These are phyloP conservation scores for Ancistrus triradiatus DNA, from an alignment of 2,113 vertebrate genomes.

Conservation along the genomic window DNA sequence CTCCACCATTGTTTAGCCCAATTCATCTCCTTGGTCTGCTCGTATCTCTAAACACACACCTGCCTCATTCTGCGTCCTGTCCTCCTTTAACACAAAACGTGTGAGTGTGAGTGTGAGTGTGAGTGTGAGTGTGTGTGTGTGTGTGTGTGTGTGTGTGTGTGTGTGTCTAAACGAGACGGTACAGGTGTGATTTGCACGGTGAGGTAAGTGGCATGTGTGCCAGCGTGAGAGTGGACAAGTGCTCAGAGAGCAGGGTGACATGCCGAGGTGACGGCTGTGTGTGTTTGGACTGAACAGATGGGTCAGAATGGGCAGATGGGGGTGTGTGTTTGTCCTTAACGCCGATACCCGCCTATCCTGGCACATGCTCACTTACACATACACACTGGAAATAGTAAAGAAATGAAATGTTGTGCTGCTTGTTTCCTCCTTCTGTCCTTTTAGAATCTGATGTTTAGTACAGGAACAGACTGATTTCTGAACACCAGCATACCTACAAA, in stretches of 20 bases:
- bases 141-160: too few species aligned
- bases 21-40: too few species aligned
- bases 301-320: conserved; percentile 63
- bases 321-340: conserved; percentile 49
- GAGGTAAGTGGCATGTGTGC: conserved; percentile 32
- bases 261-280: conserved; percentile 20
- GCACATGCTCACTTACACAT: conserved; percentile 33
- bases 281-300: conserved; percentile 49
- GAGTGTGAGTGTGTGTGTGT: too few species aligned
- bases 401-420: conserved; percentile 26
- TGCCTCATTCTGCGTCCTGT: too few species aligned
- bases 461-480: conserved; percentile 40
- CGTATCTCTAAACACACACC: too few species aligned
- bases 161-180: too few species aligned
- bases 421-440: too few species aligned
- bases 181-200: conserved; percentile 1
- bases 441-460: conserved; percentile 60
- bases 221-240: conserved; percentile 13
- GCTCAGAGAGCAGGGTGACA: background rate
- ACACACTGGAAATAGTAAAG: background rate
- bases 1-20: too few species aligned
- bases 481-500: too few species aligned
- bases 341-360: conserved; percentile 45
- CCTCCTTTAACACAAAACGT: too few species aligned
- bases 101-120: too few species aligned